Evolutionary conservation across 30 jellyfish, hydroid and myxozoan species (phyloP), one percentile per base, ranked within the genome.

Genomic region (Morbakka virulenta): DNA sequence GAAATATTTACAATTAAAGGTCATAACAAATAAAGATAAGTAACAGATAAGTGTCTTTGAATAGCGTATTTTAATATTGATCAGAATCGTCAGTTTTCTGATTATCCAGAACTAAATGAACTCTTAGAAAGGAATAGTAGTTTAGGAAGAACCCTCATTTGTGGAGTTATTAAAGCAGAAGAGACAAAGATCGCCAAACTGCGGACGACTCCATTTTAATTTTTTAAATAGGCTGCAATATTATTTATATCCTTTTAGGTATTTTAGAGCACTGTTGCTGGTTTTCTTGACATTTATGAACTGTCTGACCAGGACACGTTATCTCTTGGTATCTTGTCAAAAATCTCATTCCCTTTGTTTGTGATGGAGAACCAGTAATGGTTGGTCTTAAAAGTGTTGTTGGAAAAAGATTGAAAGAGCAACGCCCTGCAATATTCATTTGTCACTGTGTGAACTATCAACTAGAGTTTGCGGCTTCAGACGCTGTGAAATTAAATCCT

Each of bases 381-480:
- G 36, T 69, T 69, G 81, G 81, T 14, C 12, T 17, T 3, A 69
- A 69, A 69, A 69, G 79, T 69, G 74, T 69, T 33, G 81, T 69
- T 69, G 74, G 32, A 48, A 69, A 69, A 72, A 33, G 70, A 49
- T 23, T 69, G 12, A 69, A 35, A 35, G 81, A 69, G 13, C 70
- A 69, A 21, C 35, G 31, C 29, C 81, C 81, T 48, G 53, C 84
- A 23, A 28, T 72, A 53, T 2, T 80, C 22, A 1, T 47, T 23
- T 80, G 92, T 86, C 71, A 72, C 70, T 68, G 89, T 62, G 62
- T 69, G 70, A 67, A 80, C 51, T 78, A 80, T 31, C 64, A 69
- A 69, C 69, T 80, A 50, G 92, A 70, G 79, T 71, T 80, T 29
- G 85, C 92, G 3, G 87, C 49, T 50, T 4, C 67, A 11, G 92